Evolutionary conservation across 2,797 vertebrate species (phyloP).

Genomic region (Halcyon badia): DNA sequence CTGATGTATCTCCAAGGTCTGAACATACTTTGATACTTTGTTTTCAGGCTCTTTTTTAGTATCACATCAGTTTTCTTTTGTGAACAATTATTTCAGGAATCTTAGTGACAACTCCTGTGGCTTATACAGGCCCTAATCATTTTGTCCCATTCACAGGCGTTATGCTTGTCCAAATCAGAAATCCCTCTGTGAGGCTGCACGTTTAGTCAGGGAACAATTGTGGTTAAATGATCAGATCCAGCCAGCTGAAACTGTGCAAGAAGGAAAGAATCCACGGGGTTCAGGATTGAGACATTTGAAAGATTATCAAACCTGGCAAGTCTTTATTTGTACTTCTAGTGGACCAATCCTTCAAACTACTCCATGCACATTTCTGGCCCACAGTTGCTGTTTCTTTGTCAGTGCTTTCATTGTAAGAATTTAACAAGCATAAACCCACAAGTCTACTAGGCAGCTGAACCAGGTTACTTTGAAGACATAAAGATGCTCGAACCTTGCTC

Average conservation of each 20-base stretch:
- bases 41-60: background rate
- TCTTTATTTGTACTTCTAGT: background rate
- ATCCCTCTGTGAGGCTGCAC: background rate
- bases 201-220: background rate
- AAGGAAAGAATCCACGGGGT: background rate
- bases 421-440: background rate
- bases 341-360: background rate
- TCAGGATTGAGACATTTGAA: background rate
- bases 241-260: background rate
- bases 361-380: background rate
- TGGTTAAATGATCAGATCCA: background rate
- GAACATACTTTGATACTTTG: background rate
- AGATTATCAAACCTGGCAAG: background rate
- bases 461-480: background rate
- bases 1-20: background rate
- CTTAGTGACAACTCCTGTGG: background rate
- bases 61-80: background rate
- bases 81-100: background rate
- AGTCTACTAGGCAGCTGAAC: background rate
- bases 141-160: background rate
- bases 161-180: background rate
- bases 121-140: background rate
- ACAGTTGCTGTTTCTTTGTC: background rate
- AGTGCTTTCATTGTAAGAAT: background rate
- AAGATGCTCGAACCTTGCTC: background rate